Conservation (phyloP, 1,140 invertebrate species). For the Philaenus spumarius region DNA sequence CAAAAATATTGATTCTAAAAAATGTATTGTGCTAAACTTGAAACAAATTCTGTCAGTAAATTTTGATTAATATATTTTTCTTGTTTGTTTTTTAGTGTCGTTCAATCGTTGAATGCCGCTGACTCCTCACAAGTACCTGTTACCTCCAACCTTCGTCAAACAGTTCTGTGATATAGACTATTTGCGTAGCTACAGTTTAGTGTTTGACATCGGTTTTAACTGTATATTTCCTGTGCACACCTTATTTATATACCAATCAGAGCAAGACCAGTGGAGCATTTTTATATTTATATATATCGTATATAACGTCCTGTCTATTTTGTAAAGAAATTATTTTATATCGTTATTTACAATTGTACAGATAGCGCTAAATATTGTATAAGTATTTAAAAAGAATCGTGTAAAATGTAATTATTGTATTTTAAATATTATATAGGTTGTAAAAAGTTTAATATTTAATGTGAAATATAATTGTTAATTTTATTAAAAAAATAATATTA, state of each 20-base stretch:
- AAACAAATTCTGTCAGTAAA: too few species aligned
- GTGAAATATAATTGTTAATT: conserved; percentile 7
- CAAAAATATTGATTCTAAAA: too few species aligned
- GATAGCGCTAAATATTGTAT: conserved; percentile 5
- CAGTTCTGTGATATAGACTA: not conserved
- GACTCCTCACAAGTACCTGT: conserved; percentile 15
- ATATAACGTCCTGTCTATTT: conserved; percentile 7
- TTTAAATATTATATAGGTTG: conserved; percentile 12
- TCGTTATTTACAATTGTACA: conserved; percentile 15
- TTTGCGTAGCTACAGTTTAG: not conserved
- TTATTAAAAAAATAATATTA: conserved; percentile 14
- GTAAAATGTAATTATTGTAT: conserved; percentile 22
- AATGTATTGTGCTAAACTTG: too few species aligned
- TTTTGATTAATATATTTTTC: not conserved
- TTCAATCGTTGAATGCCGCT: conserved; percentile 10
- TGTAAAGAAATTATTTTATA: conserved; percentile 16
- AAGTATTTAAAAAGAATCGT: conserved; percentile 17
- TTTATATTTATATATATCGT: not conserved
- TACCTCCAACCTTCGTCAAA: conserved; percentile 5
- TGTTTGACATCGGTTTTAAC: conserved; percentile 9
- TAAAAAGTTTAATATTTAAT: conserved; percentile 5
- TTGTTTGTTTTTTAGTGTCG: conserved; percentile 12
- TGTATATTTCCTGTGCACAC: conserved; percentile 8
- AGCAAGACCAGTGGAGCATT: not conserved
- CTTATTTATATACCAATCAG: conserved; percentile 16